Evolutionary conservation across 2,888 invertebrate genomes (phyloP).

Genomic region (Neoascia interrupta): DNA sequence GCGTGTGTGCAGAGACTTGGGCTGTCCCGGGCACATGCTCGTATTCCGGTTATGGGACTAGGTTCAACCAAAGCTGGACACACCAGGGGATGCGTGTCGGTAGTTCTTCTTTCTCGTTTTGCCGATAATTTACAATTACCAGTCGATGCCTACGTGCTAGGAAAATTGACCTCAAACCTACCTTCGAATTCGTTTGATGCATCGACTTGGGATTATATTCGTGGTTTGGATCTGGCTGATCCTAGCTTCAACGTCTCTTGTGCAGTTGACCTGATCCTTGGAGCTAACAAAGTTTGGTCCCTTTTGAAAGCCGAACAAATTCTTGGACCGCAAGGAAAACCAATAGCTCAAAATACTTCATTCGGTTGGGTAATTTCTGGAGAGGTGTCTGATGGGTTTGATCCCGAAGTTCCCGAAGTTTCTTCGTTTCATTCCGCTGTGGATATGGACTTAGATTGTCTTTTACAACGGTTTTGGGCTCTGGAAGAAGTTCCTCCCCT

Average conservation of each 20-base stretch:
- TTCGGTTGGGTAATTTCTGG: conserved; percentile 59
- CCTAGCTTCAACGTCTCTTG: conserved; percentile 38
- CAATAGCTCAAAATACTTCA: conserved; percentile 42
- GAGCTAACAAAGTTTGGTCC: conserved; percentile 50
- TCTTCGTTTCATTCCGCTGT: too few species aligned
- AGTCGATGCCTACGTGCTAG: too few species aligned
- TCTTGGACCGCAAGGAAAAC: not conserved
- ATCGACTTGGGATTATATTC: too few species aligned
- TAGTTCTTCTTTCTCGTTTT: too few species aligned
- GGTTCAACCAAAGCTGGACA: not conserved
- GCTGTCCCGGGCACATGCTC: not conserved
- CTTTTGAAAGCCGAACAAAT: conserved; percentile 38
- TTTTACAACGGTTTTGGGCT: not conserved
- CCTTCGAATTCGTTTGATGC: not conserved
- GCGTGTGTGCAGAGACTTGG: not conserved
- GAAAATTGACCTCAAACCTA: not conserved
- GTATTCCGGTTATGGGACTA: not conserved
- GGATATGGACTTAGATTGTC: not conserved
- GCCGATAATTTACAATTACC: too few species aligned
- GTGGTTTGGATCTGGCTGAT: conserved; percentile 45
- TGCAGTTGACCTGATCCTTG: conserved; percentile 48
- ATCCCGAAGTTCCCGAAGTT: too few species aligned
- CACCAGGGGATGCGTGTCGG: not conserved
- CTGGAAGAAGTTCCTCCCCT: conserved; percentile 2
- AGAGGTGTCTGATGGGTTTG: not conserved